Evolutionary conservation across 2,113 vertebrate genomes (phyloP).

Genomic region (Gavialis gangeticus): DNA sequence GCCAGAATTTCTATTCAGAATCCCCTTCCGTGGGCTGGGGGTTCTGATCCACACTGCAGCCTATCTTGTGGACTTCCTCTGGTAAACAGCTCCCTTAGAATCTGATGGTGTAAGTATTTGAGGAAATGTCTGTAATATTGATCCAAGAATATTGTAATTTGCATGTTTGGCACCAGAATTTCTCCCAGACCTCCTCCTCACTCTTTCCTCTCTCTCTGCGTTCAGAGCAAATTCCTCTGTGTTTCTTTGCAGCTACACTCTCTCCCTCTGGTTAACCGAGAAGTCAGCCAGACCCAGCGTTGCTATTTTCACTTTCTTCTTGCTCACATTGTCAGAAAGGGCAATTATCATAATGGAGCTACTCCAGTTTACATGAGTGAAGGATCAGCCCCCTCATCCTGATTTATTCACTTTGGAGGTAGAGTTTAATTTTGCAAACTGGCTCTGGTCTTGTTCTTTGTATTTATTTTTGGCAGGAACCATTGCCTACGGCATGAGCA

Average conservation of each 20-base stretch:
- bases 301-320: not conserved
- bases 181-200: not conserved
- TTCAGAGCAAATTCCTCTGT: not conserved
- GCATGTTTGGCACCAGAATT: not conserved
- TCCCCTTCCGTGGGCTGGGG: not conserved
- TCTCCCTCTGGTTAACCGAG: not conserved
- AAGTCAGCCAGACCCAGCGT: fast-evolving
- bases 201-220: not conserved
- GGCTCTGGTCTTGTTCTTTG: not conserved
- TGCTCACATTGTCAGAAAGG: not conserved
- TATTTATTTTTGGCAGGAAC: conserved; percentile 41
- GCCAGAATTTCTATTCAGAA: not conserved
- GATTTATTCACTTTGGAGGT: conserved; percentile 54
- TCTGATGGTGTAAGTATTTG: not conserved
- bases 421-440: conserved; percentile 48
- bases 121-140: not conserved
- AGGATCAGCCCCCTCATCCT: not conserved
- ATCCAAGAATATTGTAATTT: not conserved
- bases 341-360: not conserved
- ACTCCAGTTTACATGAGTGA: conserved; percentile 1
- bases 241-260: not conserved
- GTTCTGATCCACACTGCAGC: not conserved
- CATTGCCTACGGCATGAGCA: conserved; percentile 1
- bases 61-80: not conserved
- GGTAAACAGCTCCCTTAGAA: not conserved